Conservation (phyloP, 2,797 vertebrate genomes). For the Tachyglossus aculeatus region DNA sequence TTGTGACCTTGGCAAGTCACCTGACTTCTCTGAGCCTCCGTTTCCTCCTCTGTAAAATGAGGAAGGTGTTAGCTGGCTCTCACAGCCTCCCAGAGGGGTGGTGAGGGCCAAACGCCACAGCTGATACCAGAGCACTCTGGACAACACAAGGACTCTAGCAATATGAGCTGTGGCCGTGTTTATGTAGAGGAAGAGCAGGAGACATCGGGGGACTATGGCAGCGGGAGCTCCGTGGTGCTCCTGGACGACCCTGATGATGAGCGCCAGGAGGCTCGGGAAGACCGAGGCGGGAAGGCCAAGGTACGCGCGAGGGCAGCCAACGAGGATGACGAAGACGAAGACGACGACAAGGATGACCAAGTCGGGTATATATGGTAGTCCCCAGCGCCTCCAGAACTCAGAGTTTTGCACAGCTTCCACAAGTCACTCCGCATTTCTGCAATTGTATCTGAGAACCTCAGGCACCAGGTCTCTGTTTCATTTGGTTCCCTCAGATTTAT, state of each 20-base stretch:
- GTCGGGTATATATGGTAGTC: slow-evolving; percentile 96
- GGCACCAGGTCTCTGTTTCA: slow-evolving; percentile 65
- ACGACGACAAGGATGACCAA: slow-evolving; percentile 94
- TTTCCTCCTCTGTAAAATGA: background rate
- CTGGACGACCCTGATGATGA: slow-evolving; percentile 89
- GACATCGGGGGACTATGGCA: slow-evolving; percentile 94
- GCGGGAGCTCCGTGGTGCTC: slow-evolving; percentile 87
- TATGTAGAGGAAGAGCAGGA: slow-evolving; percentile 96
- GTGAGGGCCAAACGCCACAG: no score
- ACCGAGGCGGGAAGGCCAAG: slow-evolving; percentile 85
- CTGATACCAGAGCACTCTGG: no score
- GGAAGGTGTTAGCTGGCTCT: background rate
- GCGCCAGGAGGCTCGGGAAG: slow-evolving; percentile 76
- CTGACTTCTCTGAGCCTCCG: background rate
- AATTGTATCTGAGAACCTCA: slow-evolving; percentile 72
- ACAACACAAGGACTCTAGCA: no score
- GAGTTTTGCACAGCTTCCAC: slow-evolving; percentile 80
- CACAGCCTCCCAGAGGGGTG: no score
- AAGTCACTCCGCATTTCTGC: slow-evolving; percentile 69
- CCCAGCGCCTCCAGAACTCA: slow-evolving; percentile 79
- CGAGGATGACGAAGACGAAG: slow-evolving; percentile 93
- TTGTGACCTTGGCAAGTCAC: background rate
- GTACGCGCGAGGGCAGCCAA: slow-evolving; percentile 85
- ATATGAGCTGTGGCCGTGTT: no score
- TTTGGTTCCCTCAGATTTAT: slow-evolving; percentile 53